Evolutionary conservation across 2,797 vertebrate genomes (phyloP).

Genomic region (Scolopax bukidnonensis): DNA sequence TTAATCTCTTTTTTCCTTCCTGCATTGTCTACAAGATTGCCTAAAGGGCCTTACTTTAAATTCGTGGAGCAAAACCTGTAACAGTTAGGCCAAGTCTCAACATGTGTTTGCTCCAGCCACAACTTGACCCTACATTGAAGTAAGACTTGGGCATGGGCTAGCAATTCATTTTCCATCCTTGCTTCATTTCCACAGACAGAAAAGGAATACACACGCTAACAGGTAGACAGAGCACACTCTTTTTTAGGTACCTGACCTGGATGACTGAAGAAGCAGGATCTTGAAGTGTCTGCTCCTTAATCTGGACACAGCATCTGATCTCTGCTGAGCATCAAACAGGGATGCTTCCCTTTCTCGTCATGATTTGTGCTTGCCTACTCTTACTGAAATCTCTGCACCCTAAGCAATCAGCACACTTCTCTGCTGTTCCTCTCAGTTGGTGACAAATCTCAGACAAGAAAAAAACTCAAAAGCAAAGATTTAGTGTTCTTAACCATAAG

Average conservation of each 20-base stretch:
- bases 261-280: slow-evolving; percentile 19
- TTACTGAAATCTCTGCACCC: not conserved
- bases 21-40: not conserved
- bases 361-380: not conserved
- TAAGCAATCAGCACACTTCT: not conserved
- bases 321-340: not conserved
- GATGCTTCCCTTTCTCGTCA: not conserved
- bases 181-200: not conserved
- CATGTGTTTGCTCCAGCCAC: not conserved
- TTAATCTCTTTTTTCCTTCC: not conserved
- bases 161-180: not conserved
- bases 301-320: not conserved
- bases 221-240: not conserved
- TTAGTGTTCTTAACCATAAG: not conserved
- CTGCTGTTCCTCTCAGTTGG: not conserved
- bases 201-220: not conserved
- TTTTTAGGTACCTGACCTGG: not conserved
- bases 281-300: not conserved
- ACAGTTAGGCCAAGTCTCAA: not conserved
- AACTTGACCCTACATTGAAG: not conserved
- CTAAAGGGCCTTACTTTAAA: not conserved
- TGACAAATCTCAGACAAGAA: not conserved
- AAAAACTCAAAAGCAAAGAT: not conserved
- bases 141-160: not conserved
- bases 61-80: not conserved